Evolutionary conservation across 1,140 invertebrate species (phyloP).

Genomic region (Drosophila pallidifrons): DNA sequence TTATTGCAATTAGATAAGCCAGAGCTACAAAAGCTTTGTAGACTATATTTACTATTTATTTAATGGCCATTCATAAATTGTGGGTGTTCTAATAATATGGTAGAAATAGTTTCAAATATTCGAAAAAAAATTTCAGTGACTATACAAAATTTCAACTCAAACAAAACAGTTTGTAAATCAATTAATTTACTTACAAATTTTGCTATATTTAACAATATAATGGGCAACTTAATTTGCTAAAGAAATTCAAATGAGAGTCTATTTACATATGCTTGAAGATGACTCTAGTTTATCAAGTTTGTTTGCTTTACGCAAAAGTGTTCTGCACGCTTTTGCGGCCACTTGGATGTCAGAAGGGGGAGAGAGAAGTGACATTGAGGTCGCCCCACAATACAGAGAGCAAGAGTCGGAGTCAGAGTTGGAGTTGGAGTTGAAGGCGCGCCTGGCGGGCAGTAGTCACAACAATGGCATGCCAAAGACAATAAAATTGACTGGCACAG

Average conservation of each 20-base stretch:
- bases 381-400: neutral
- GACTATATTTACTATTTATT: too few relatives aligned
- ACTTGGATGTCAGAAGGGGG: neutral
- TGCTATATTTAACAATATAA: too few relatives aligned
- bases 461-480: conserved; percentile 56
- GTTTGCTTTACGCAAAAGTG: conserved; percentile 13
- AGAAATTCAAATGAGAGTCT: neutral
- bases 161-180: too few relatives aligned
- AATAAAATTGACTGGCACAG: conserved; percentile 56
- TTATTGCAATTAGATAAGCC: too few relatives aligned
- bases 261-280: neutral
- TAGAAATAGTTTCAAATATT: too few relatives aligned
- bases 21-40: too few relatives aligned
- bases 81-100: too few relatives aligned
- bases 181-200: too few relatives aligned
- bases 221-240: too few relatives aligned
- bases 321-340: conserved; percentile 17
- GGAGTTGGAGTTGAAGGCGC: neutral
- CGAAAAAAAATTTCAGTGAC: too few relatives aligned
- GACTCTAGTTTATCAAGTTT: neutral
- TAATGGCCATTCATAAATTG: too few relatives aligned
- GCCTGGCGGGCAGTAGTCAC: conserved; percentile 29
- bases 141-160: too few relatives aligned
- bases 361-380: conserved; percentile 9
- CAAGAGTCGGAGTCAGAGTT: neutral